Conservation (phyloP, 1,140 invertebrate species). For the Palaemon carinicauda region DNA sequence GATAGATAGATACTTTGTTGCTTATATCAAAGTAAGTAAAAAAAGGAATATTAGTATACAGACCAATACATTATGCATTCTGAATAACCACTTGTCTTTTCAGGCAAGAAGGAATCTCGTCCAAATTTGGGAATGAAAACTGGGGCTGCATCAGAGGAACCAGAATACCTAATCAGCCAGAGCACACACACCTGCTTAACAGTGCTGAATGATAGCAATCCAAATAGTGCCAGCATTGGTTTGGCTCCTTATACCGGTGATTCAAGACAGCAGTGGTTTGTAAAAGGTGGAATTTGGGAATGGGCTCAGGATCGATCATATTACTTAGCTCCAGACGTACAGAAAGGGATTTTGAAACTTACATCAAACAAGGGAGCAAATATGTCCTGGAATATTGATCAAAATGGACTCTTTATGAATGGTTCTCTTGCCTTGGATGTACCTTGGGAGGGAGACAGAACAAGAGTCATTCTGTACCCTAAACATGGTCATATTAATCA, state of each 20-base stretch:
- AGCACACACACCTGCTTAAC: slow-evolving; percentile 28
- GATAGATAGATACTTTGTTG: no score
- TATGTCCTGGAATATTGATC: background rate
- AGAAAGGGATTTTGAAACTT: background rate
- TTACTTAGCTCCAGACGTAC: background rate
- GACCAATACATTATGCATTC: no score
- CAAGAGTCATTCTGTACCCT: background rate
- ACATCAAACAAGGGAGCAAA: background rate
- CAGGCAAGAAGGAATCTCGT: no score
- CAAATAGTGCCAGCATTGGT: background rate
- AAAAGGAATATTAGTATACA: no score
- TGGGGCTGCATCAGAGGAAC: background rate
- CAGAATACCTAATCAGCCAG: slow-evolving; percentile 5
- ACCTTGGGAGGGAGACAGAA: slow-evolving; percentile 15
- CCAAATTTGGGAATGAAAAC: no score
- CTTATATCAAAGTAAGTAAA: no score
- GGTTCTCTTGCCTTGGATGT: slow-evolving; percentile 11
- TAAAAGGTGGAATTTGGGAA: background rate
- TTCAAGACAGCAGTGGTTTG: slow-evolving; percentile 14
- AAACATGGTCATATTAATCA: background rate
- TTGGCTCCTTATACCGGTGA: background rate
- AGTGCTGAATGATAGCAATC: background rate
- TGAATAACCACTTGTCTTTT: no score
- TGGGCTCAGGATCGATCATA: slow-evolving; percentile 3
- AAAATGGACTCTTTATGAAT: background rate